Evolutionary conservation across 2,888 invertebrate species (phyloP).

Genomic region (Laspeyria flexula): DNA sequence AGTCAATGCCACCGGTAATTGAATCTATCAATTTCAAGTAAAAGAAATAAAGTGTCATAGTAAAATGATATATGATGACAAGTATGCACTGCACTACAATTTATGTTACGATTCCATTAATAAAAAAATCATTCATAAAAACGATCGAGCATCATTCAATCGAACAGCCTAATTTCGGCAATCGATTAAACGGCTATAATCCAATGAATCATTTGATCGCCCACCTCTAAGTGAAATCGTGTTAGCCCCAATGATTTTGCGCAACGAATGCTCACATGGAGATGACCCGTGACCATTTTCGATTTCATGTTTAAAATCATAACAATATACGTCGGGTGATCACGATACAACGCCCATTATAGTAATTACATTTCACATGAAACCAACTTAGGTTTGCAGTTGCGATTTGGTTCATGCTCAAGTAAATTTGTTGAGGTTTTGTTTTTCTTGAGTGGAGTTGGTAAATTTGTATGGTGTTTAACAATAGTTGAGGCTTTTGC

Average conservation of each 20-base stretch:
- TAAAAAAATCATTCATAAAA: constrained; percentile 39
- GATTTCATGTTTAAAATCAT: constrained; percentile 81
- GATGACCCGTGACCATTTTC: constrained; percentile 78
- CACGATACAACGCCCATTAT: constrained; percentile 76
- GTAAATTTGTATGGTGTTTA: constrained; percentile 61
- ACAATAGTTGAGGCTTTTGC: constrained; percentile 74
- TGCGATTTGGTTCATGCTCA: constrained; percentile 20
- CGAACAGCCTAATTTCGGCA: constrained; percentile 33
- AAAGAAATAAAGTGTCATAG: constrained; percentile 8
- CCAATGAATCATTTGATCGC: constrained; percentile 42
- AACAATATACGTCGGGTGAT: constrained; percentile 75
- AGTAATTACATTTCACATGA: constrained; percentile 72
- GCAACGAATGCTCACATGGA: constrained; percentile 66
- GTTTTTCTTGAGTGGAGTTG: constrained; percentile 39
- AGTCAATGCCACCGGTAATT: background rate
- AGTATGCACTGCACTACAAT: constrained; percentile 10
- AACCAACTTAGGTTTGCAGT: constrained; percentile 55
- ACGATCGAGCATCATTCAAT: constrained; percentile 32
- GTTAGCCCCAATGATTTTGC: constrained; percentile 62
- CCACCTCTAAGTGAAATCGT: constrained; percentile 71
- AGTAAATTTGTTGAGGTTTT: constrained; percentile 23
- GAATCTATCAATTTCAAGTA: background rate
- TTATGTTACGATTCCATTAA: constrained; percentile 28
- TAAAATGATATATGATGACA: constrained; percentile 16
- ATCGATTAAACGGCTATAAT: constrained; percentile 47